Evolutionary conservation across 2,113 vertebrate species (phyloP), one percentile per base, ranked within the genome.

Genomic region (Tamias sibiricus): DNA sequence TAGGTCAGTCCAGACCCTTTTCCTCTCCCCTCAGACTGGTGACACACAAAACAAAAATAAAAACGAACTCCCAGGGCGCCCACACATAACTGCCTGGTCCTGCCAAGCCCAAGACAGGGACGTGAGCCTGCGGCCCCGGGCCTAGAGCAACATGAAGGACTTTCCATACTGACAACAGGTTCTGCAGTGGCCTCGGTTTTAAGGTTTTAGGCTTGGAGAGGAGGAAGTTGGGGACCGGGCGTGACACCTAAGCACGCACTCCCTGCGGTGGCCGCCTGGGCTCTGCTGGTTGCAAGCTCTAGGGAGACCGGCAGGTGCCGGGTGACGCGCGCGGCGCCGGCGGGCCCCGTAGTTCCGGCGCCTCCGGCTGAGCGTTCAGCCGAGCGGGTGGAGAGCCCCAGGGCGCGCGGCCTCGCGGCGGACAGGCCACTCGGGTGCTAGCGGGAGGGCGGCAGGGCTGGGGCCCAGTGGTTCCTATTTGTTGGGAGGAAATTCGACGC

Each of bases 401-500:
- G 49, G 20, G 16, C 19, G 10, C 10, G 1, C 13, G 3, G 64
- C 82, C 47, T 54, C 62, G 57, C 30, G 40, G 62, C 35, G 5
- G 28, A 14, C 42, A 30, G 62, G 30, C 40, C 77, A 14, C 52
- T 30, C 14, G 42, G 72, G 16, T 42, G 32, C 4, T 35, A 3
- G 26, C 32, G 5, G 6, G 72, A 77, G 72, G n/a, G 77, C 3
- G 35, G 47, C 44, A 4, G 30, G 22, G 49, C 37, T 14, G 42
- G 59, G 40, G 68, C 49, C 6, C 1, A 62, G 40, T 0, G 28
- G 13, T 44, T 57, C 13, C 37, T 17, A 69, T 89, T 64, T 42
- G 30, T 13, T 12, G 42, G 37, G 68, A 94, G 89, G 94, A 94
- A 97, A 95, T 87, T 74, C 64, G 49, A 93, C 74, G 71, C 94